Evolutionary conservation across 2,797 vertebrate species (phyloP), one percentile per base, ranked within the genome.

Genomic region (Thripadectes ignobilis): DNA sequence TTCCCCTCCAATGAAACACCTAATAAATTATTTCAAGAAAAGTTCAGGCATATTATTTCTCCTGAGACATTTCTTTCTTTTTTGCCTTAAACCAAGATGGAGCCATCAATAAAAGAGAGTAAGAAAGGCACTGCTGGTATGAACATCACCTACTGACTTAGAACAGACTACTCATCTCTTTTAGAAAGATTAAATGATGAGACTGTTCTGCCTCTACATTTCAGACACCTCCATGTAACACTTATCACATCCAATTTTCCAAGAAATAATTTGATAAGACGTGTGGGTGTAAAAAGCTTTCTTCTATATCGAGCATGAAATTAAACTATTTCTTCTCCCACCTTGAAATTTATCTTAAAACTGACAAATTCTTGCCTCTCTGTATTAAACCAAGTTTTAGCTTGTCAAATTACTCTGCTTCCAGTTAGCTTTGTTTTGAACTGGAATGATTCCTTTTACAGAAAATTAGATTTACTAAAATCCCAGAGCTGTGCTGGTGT

Each of bases 311-410:
- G 3, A 88, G 49, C 88, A 81, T 76, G 77, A 91, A 94, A 96
- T 67, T 48, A 88, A 95, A 81, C 66, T 80, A 22, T 76, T 92
- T 79, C 55, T 92, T 74, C 55, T 93, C 87, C 62, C 67, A 74
- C 76, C 88, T 57, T 83, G 62, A 94, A 81, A 90, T 95, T 69
- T 61, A 88, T 82, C 91, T 89, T 55, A 24, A 68, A 91, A 83
- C 23, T 30, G 92, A 84, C 79, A 88, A 52, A 94, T 93, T 72
- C 71, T 39, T 65, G 66, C 54, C 58, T 46, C 61, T 69, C 22
- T 78, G 54, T 58, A 83, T 74, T 30, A 93, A 92, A 49, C 51
- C 52, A 73, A 84, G 9, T 58, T 86, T 73, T 58, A 85, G 19
- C 51, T 81, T 27, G 3, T 68, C 78, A 68, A 82, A 10, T 36